These are phyloP conservation scores for Rostratula benghalensis DNA, from an alignment of 2,113 vertebrate species.

Conservation along the genomic window DNA sequence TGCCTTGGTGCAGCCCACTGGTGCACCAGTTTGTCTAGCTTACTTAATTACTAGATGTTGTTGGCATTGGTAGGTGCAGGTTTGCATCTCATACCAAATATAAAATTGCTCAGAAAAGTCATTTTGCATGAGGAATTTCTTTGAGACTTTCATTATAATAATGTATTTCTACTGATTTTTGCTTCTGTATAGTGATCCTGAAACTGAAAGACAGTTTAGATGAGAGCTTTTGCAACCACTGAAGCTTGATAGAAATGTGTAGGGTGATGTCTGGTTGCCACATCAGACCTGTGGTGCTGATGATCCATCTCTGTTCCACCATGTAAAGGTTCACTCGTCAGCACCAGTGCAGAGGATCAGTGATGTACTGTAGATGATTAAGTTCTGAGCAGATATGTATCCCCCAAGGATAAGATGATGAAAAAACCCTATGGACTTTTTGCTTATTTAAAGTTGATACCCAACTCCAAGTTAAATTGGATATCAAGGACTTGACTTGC, in stretches of 20 bases:
- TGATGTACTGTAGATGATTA: conserved; percentile 54
- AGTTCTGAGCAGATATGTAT: conserved; percentile 7
- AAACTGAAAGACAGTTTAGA: neutral
- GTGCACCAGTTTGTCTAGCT: neutral
- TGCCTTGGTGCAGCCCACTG: neutral
- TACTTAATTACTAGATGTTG: neutral
- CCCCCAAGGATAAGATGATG: conserved; percentile 25
- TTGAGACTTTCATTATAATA: neutral
- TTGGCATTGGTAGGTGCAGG: neutral
- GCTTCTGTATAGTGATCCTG: conserved; percentile 25
- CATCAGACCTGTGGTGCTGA: conserved; percentile 22
- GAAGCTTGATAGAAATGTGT: conserved; percentile 27
- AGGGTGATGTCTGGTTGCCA: conserved; percentile 8
- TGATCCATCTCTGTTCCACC: conserved; percentile 47
- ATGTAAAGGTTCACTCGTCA: conserved; percentile 51
- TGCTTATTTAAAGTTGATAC: conserved; percentile 56
- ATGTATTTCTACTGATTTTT: conserved; percentile 10
- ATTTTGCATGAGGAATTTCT: neutral
- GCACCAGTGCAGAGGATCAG: neutral
- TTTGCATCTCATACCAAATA: neutral
- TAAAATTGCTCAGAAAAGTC: neutral
- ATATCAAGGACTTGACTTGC: conserved; percentile 18
- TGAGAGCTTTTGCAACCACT: neutral
- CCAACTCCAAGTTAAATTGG: conserved; percentile 46
- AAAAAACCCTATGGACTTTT: conserved; percentile 45